These are phyloP conservation scores for Zaprionus camerounensis DNA, from an alignment of 1,140 invertebrate species.

Conservation along the genomic window DNA sequence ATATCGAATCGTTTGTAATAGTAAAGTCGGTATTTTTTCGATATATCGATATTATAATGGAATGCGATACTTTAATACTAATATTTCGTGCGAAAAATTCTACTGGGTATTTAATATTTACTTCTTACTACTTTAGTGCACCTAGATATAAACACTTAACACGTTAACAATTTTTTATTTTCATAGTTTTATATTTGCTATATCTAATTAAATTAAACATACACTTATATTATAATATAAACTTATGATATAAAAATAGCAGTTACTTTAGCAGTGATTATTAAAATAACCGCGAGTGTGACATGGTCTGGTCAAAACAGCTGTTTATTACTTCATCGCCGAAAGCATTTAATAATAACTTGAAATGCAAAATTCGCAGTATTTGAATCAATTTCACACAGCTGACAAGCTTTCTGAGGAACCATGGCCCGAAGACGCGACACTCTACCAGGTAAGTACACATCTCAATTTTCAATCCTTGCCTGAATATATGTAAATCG, in stretches of 20 bases:
- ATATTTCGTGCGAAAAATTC: not conserved
- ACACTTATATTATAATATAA: not conserved
- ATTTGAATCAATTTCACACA: constrained; percentile 79
- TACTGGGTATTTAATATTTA: not conserved
- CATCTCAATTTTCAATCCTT: not conserved
- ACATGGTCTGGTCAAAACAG: constrained; percentile 34
- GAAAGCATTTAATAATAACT: constrained; percentile 26
- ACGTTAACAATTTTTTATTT: too few relatives aligned
- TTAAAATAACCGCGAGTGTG: constrained; percentile 11
- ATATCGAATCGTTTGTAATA: constrained; percentile 1
- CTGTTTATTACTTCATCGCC: constrained; percentile 74
- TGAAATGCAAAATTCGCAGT: constrained; percentile 65
- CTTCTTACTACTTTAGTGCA: not conserved
- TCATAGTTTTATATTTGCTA: not conserved
- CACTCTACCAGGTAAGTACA: constrained; percentile 88
- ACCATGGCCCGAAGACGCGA: constrained; percentile 94
- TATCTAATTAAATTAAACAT: not conserved
- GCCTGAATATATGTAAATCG: not conserved
- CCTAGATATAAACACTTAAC: too few relatives aligned
- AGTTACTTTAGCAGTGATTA: not conserved
- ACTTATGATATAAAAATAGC: constrained; percentile 3
- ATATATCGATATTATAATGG: not conserved
- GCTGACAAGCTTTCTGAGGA: constrained; percentile 85
- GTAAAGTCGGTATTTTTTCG: not conserved
- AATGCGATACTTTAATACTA: not conserved